phyloP scores from a whole-genome alignment of 2,113 vertebrate genomes.

The Polypterus bichir region DNA sequence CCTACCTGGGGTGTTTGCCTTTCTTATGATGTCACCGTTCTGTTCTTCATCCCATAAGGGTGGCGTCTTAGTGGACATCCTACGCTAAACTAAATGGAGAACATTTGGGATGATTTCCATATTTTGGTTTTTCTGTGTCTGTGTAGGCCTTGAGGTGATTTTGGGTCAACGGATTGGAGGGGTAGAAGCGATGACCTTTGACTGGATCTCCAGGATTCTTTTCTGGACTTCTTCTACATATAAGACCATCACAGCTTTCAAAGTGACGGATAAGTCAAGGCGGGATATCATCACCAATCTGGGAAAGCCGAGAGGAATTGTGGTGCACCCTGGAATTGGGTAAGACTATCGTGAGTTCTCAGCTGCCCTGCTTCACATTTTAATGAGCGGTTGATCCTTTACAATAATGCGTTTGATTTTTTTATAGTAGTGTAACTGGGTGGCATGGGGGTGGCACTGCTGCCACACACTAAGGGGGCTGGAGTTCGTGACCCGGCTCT shows the following conservation, averaged over 20 bases:
- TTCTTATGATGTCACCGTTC: no score
- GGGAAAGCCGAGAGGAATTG: slow-evolving; percentile 38
- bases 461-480: no score
- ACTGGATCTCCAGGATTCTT: slow-evolving; percentile 49
- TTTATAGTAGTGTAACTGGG: no score
- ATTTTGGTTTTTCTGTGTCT: not conserved
- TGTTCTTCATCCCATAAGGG: no score
- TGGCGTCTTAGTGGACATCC: no score
- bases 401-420: no score
- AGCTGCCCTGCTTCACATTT: not conserved
- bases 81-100: no score
- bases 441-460: no score
- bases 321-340: slow-evolving; percentile 42
- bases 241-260: slow-evolving; percentile 33
- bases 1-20: no score
- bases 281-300: slow-evolving; percentile 36
- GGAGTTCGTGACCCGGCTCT: no score
- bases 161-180: slow-evolving; percentile 35
- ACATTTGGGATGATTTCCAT: no score
- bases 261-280: slow-evolving; percentile 37
- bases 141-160: slow-evolving; percentile 37
- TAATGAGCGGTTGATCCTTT: not conserved
- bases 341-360: slow-evolving; percentile 20
- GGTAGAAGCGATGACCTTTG: slow-evolving; percentile 43
- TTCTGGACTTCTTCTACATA: slow-evolving; percentile 42